These are phyloP conservation scores for Cettia cetti DNA, from an alignment of 2,113 vertebrate species.

Conservation along the genomic window DNA sequence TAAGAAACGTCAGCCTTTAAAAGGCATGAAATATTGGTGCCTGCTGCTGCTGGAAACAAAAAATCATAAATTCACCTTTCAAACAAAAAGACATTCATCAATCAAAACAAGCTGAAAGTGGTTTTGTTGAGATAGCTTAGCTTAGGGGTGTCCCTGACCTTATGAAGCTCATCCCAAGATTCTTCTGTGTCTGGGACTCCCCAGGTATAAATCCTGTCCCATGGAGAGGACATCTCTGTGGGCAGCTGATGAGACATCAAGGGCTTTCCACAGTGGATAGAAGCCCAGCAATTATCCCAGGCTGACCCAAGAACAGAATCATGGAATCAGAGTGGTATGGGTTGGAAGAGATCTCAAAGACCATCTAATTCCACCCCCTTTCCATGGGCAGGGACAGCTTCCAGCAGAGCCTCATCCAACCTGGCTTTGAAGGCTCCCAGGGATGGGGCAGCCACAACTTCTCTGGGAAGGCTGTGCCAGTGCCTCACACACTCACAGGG, in stretches of 20 bases:
- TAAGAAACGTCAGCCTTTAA: not conserved
- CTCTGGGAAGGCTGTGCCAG: not conserved
- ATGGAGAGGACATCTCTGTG: not conserved
- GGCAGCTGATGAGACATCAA: not conserved
- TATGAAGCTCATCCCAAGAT: not conserved
- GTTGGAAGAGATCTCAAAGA: not conserved
- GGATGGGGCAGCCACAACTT: not conserved
- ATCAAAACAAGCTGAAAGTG: not conserved
- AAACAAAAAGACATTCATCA: not conserved
- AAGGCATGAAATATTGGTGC: not conserved
- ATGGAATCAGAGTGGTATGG: not conserved
- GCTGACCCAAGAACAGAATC: not conserved
- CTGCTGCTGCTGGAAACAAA: not conserved
- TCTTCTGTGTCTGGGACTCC: not conserved
- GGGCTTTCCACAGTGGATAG: rapidly evolving
- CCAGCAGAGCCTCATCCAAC: not conserved
- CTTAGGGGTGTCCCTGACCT: not conserved
- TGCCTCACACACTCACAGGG: not conserved
- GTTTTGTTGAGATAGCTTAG: not conserved
- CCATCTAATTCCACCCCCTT: not conserved
- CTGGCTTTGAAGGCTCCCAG: not conserved
- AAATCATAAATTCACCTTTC: too few relatives aligned
- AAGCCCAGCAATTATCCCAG: not conserved
- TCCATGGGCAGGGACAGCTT: not conserved
- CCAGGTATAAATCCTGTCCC: not conserved